phyloP scores from a whole-genome alignment of 2,113 vertebrate species.

The Sinosuthora webbiana region DNA sequence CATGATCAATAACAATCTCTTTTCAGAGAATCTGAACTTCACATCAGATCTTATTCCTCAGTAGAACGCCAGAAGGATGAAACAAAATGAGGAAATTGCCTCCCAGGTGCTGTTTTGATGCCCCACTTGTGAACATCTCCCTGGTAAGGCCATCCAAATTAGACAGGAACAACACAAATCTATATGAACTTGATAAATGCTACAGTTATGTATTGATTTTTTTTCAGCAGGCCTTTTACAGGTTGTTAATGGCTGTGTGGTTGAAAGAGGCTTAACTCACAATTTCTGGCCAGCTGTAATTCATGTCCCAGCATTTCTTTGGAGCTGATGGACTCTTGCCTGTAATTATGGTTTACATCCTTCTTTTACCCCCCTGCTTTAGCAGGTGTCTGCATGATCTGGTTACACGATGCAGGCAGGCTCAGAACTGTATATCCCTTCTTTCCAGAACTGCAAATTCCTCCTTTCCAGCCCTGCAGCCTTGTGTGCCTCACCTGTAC shows the following conservation, averaged over 20 bases:
- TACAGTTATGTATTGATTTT: slow-evolving; percentile 45
- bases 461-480: background rate
- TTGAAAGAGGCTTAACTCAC: slow-evolving; percentile 21
- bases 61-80: background rate
- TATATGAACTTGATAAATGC: slow-evolving; percentile 45
- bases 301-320: background rate
- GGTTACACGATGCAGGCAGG: background rate
- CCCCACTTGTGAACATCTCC: background rate
- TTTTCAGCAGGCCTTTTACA: slow-evolving; percentile 1
- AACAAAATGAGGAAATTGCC: slow-evolving; percentile 4
- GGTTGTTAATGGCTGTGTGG: background rate
- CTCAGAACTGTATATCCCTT: background rate
- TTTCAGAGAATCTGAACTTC: slow-evolving; percentile 43
- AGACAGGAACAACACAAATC: slow-evolving; percentile 24
- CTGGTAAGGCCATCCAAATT: background rate
- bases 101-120: slow-evolving; percentile 29
- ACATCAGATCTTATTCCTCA: slow-evolving; percentile 10
- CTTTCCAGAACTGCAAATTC: background rate
- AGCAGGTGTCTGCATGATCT: background rate
- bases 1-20: slow-evolving; percentile 18
- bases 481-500: background rate
- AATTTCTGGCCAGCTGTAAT: slow-evolving; percentile 11
- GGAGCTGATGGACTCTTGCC: background rate
- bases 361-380: background rate
- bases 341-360: background rate